These are phyloP conservation scores for Novumbra hubbsi DNA, from an alignment of 2,797 vertebrate genomes.

Conservation along the genomic window DNA sequence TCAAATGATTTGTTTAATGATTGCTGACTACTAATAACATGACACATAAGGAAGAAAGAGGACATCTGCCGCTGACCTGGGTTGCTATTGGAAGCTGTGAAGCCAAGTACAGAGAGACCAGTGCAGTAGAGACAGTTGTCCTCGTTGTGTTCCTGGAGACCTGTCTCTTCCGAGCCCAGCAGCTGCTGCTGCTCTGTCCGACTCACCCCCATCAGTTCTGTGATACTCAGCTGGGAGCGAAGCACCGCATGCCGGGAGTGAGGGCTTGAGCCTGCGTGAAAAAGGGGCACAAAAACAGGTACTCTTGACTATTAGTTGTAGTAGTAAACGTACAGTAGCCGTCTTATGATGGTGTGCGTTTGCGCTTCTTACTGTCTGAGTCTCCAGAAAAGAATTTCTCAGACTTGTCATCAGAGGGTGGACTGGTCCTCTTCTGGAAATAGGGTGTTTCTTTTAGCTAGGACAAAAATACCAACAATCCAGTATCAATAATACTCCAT, in stretches of 20 bases:
- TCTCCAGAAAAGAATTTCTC: slow-evolving; percentile 69
- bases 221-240: slow-evolving; percentile 82
- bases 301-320: no score
- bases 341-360: neutral
- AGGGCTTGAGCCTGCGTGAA: slow-evolving; percentile 57
- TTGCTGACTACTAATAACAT: neutral
- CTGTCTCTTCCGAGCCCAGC: slow-evolving; percentile 79
- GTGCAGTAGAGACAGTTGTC: slow-evolving; percentile 86
- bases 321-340: no score
- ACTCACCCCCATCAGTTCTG: slow-evolving; percentile 82
- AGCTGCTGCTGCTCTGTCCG: slow-evolving; percentile 76
- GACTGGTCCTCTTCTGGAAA: slow-evolving; percentile 79
- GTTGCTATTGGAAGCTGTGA: slow-evolving; percentile 62
- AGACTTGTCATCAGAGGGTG: slow-evolving; percentile 72
- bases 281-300: neutral
- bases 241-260: slow-evolving; percentile 75
- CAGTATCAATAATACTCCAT: neutral
- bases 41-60: neutral
- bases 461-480: slow-evolving; percentile 11
- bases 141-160: slow-evolving; percentile 83
- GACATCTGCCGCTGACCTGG: slow-evolving; percentile 68
- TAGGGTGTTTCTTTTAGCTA: slow-evolving; percentile 85
- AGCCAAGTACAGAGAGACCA: slow-evolving; percentile 75
- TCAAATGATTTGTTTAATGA: neutral
- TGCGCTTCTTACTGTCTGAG: slow-evolving; percentile 68